Base-by-base conservation (phyloP, 1,140 invertebrate species). In the Rhynchophorus ferrugineus region DNA sequence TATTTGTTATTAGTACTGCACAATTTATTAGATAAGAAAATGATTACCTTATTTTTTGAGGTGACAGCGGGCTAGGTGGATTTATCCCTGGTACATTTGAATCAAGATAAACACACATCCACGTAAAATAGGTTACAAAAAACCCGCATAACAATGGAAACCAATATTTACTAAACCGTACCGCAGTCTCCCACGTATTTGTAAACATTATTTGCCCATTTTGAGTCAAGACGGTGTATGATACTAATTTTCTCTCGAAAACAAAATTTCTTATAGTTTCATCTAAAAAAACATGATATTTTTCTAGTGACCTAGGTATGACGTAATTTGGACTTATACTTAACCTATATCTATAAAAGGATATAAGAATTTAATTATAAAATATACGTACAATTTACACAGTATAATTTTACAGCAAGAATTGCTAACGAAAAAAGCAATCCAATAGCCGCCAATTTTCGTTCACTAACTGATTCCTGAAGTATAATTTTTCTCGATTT, bases 91-190 rank as follows among this genome's bases (percentile, higher is more conserved):
- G 74, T 18, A 70, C 62, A 43, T 65, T 64, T 16, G 74, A 75
- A 58, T 76, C 74, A 44, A 75, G 64, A 62, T 74, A 76, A 9
- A 75, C 71, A 38, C 75, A 67, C 18, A 68, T 57, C 59, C 69
- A 74, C 3, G 67, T 72, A 49, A 75, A 73, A 34, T 64, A 66
- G 1, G 65, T 64, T 11, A 59, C 56, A 21, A 69, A 33, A 18
- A 61, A 35, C 0, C 68, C 69, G 55, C 67, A 68, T 5, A 68
- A 6, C 3, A 61, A n/a, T 11, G 69, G 67, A 16, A 68, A 55
- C 64, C 66, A 69, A 48, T 64, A 24, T 21, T 47, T 43, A 42
- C 64, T 67, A 44, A 54, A 65, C 44, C 47, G 57, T n/a, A 60
- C 45, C 16, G 49, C 57, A 48, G 46, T 59, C 44, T 52, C 57